Evolutionary conservation across 2,888 invertebrate species (phyloP).

Genomic region (Amphipoea lucens): DNA sequence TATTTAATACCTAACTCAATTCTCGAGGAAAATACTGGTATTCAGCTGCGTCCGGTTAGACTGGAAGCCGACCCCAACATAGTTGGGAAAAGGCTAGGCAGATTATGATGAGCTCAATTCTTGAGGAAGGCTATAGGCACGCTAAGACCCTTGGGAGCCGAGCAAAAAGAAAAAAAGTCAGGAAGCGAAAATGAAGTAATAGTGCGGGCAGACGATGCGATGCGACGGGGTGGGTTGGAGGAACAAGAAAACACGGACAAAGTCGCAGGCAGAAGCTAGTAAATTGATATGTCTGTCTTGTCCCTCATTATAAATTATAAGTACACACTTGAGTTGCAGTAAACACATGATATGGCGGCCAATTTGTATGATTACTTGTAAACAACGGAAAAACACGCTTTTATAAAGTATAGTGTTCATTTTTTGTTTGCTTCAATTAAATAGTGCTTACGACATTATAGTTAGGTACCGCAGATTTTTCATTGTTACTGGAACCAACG

Average conservation of each 20-base stretch:
- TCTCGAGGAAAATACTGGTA: no score
- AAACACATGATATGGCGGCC: slow-evolving; percentile 37
- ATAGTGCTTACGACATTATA: slow-evolving; percentile 51
- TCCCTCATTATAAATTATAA: slow-evolving; percentile 39
- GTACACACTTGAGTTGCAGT: slow-evolving; percentile 35
- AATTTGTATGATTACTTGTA: slow-evolving; percentile 57
- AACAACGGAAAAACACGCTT: slow-evolving; percentile 36
- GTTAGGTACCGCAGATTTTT: slow-evolving; percentile 28
- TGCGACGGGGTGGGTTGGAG: neutral
- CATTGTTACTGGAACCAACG: slow-evolving; percentile 2
- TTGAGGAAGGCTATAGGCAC: no score
- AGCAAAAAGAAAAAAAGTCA: no score
- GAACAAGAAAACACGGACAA: neutral
- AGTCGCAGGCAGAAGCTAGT: neutral
- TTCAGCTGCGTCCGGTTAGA: no score
- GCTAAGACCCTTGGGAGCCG: no score
- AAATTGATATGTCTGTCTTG: slow-evolving; percentile 52
- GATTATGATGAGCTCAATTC: no score
- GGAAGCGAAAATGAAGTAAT: neutral
- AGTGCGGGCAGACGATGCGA: neutral
- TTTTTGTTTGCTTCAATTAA: slow-evolving; percentile 60
- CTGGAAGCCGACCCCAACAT: no score
- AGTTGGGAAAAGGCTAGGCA: no score
- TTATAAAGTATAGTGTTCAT: slow-evolving; percentile 24
- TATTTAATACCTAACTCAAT: no score